Base-by-base conservation (phyloP, 2,797 vertebrate genomes). In the Lycodopsis pacificus region DNA sequence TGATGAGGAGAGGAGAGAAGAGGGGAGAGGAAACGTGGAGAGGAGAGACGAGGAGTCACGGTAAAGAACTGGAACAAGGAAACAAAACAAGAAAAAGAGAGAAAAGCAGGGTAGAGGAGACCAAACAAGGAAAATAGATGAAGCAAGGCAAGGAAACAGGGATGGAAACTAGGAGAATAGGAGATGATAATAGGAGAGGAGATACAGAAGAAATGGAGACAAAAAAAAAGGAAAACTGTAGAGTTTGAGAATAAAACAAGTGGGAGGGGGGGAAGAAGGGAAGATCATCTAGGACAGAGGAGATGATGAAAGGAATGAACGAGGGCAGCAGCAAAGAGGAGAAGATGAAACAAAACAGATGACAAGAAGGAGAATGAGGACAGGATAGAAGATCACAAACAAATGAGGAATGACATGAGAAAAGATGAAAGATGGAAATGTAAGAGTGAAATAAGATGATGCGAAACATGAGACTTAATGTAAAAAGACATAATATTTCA, bases 401-500 rank as follows among this genome's bases (percentile, higher is more conserved):
- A 30, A 59, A 62, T 15, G 40, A 34, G 9, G 65, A 40, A 30
- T 27, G 32, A 65, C 54, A 62, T 25, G 3, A 65, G 7, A 20
- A 62, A 22, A n/a, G 27, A 63, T 1, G 14, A 25, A 69, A 19
- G 30, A 4, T 10, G 27, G 34, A 14, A 49, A 32, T 42, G 4
- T 4, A 22, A 14, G 12, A 34, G 10, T 8, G 30, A 17, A n/a
- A 48, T n/a, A 32, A 59, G 34, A 66, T 1, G 15, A 49, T 13
- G 30, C 27, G 54, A 36, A 32, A 49, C 7, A 4, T 5, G 32
- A 51, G 22, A 48, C 10, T 46, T 20, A 11, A n/a, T 11, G 13
- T 7, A 30, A 7, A 56, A 66, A 38, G 19, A 71, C 25, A 71
- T 36, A 56, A 86, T 38, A 32, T 63, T 69, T 70, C 42, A 72